Percentiles rank a stretch among this genome's conserved stretches.
phyloP scores from a whole-genome alignment of 2,797 vertebrate species.

The Mycteria americana region DNA sequence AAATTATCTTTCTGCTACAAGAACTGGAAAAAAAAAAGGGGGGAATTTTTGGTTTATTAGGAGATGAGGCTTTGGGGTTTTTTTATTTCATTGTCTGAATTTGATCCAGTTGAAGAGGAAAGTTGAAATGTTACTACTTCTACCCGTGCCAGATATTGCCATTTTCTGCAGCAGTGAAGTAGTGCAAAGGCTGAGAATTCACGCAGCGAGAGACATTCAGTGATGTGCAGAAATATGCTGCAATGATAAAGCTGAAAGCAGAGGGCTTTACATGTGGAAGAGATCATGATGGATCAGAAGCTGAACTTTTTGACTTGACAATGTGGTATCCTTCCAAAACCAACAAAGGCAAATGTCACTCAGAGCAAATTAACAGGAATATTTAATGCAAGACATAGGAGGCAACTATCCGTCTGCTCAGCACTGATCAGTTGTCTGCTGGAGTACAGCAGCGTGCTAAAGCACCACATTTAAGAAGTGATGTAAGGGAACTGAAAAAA shows the following conservation, averaged over 20 bases:
- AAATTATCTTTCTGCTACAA: background rate
- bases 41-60: background rate
- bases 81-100: background rate
- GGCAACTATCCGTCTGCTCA: background rate
- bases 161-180: background rate
- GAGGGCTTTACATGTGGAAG: background rate
- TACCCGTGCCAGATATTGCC: background rate
- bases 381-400: background rate
- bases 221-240: background rate
- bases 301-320: background rate
- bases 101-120: background rate
- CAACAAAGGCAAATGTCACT: background rate
- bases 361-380: background rate
- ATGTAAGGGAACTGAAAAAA: background rate
- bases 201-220: fast-evolving
- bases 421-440: background rate
- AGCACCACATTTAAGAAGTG: background rate
- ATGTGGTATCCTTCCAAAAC: conserved; percentile 12
- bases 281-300: background rate
- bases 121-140: background rate
- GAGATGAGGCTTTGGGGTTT: background rate
- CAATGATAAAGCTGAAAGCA: background rate
- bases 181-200: background rate
- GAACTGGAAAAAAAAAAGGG: background rate
- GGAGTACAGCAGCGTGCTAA: background rate